These are phyloP conservation scores for Aurelia aurita complex sp. Pacific DNA, from an alignment of 30 jellyfish, hydroid and myxozoan species.

Conservation along the genomic window DNA sequence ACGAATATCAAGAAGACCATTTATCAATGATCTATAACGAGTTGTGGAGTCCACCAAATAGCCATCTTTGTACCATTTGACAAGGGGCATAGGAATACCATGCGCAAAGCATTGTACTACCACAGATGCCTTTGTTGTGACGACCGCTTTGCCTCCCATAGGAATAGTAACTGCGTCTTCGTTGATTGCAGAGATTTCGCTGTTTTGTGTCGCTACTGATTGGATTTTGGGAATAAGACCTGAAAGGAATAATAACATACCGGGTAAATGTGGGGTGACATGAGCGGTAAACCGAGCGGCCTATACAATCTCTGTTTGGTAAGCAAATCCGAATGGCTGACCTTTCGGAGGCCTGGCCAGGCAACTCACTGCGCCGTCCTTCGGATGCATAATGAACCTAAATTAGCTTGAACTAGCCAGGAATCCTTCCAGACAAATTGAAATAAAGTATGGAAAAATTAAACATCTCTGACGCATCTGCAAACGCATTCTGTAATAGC, in stretches of 20 bases:
- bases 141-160: slow-evolving; percentile 58
- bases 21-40: slow-evolving; percentile 31
- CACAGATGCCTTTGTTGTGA: slow-evolving; percentile 19
- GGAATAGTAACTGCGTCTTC: slow-evolving; percentile 46
- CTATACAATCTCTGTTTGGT: too few relatives aligned
- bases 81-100: slow-evolving; percentile 70
- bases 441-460: neutral
- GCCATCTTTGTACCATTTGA: slow-evolving; percentile 77
- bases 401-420: too few relatives aligned
- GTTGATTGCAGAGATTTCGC: slow-evolving; percentile 31
- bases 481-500: too few relatives aligned
- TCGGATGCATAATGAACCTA: too few relatives aligned
- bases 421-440: too few relatives aligned
- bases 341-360: too few relatives aligned
- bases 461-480: too few relatives aligned
- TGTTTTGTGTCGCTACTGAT: slow-evolving; percentile 4
- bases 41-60: slow-evolving; percentile 26
- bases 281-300: too few relatives aligned
- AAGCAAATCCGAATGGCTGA: too few relatives aligned
- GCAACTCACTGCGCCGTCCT: too few relatives aligned
- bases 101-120: slow-evolving; percentile 56
- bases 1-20: slow-evolving; percentile 50
- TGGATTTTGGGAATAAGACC: slow-evolving; percentile 61
- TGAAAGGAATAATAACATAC: neutral
- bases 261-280: too few relatives aligned